Evolutionary conservation across 1,140 invertebrate species (phyloP), one percentile per base, ranked within the genome.

Genomic region (Anagrus nilaparvatae): DNA sequence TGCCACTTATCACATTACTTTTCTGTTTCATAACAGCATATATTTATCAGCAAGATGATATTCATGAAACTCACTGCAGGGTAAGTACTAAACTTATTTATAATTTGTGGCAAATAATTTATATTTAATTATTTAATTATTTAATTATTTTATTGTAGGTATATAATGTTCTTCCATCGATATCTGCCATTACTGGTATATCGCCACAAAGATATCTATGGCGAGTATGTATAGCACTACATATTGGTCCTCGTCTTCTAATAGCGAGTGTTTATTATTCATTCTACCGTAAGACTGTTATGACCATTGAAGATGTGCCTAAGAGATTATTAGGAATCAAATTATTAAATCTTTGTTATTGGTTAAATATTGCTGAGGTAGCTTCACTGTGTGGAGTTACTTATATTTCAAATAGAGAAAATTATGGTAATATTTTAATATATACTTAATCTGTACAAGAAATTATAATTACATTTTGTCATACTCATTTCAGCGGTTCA

Each of bases 351-450:
- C 62, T 84, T 17, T 86, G 84, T 52, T 89, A 87, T 58, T 89
- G 82, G 81, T 73, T 83, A 43, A 89, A 90, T 67, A 75, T 86
- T 46, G 73, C 85, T 53, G 89, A 93, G 71, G 76, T 92, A 45
- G 76, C 79, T 36, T 76, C 86, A 27, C 71, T 93, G 9, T 82
- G 84, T 52, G 87, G 87, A 32, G 88, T 93, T 12, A 90, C 89
- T 12, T 92, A 91, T 64, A 86, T 94, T 59, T 91, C 88, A 23
- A 93, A 93, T 65, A 79, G 80, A 60, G 89, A 93, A 70, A 94
- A 94, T 68, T 94, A 93, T 72, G 85, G 90, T 92, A 73, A 84
- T 86, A 82, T 20, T 32, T 1, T n/a, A n/a, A 9, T 8, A 23
- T 39, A 25, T 25, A 6, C 12, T 25, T 8, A 25, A 8, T 25